Evolutionary conservation across 2,113 vertebrate genomes (phyloP), one percentile per base, ranked within the genome.

Genomic region (Oreotrochilus melanogaster): DNA sequence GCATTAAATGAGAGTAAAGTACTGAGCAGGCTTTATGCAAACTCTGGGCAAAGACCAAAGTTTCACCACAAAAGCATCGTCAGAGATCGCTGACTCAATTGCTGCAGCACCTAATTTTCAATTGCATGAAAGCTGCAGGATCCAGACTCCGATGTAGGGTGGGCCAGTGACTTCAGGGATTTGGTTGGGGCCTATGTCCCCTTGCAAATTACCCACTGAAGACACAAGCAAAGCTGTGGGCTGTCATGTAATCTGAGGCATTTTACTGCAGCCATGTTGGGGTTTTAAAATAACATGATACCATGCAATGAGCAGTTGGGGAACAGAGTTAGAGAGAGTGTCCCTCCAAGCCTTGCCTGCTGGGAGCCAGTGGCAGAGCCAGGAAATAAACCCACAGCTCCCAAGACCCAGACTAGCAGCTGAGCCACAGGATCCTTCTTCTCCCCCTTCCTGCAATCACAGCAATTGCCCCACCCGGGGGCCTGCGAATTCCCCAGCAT

Each of bases 201-300:
- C 60, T 86, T 56, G 25, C 79, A 94, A 94, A 94, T 92, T 96
- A 92, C 51, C 50, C 86, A 51, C 6, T 43, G 64, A 95, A 92
- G 86, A 74, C 60, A 84, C 57, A 91, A 80, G 64, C 9, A 1
- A 85, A 83, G 58, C 82, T 93, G 82, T 71, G 88, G 96, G 82
- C 15, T 92, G 56, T 62, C 92, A 56, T 22, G 57, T 66, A 86
- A 95, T 74, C 66, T 3, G 51, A 93, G 64, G 37, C 48, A 74
- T 91, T 93, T 94, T 43, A 91, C 31, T 80, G 69, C 69, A 83
- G 75, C 82, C 6, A 6, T 33, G 56, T 83, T 92, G 67, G 75
- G 86, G 79, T 93, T 97, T 95, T 95, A 67, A 95, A 93, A 95
- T 96, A 95, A 95, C 53, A 79, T 10, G n/a, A 90, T 88, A 80